These are phyloP conservation scores for Barnardius zonarius DNA, from an alignment of 2,113 vertebrate species.

Conservation along the genomic window DNA sequence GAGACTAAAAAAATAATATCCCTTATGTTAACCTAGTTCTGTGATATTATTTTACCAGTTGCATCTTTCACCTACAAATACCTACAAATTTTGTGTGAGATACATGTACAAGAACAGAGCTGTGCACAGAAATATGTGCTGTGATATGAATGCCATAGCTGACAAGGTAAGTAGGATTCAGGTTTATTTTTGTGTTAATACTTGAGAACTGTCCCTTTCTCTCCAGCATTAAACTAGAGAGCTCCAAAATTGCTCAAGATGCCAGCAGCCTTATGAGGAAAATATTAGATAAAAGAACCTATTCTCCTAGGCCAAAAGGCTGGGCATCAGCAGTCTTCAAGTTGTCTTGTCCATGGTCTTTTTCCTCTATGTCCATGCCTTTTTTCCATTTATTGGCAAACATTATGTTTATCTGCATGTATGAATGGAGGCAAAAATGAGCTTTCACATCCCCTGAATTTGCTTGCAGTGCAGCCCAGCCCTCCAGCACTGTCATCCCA, in stretches of 20 bases:
- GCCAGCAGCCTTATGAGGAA: neutral
- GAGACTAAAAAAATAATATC: neutral
- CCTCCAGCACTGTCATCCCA: neutral
- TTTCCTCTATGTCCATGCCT: neutral
- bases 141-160: neutral
- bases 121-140: neutral
- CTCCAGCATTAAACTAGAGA: neutral
- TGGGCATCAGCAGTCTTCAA: neutral
- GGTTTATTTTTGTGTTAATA: neutral
- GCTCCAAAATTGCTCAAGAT: neutral
- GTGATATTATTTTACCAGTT: neutral
- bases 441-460: neutral
- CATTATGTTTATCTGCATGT: neutral
- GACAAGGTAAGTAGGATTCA: neutral
- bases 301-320: neutral
- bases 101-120: neutral
- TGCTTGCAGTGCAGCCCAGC: neutral
- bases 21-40: neutral
- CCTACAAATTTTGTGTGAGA: neutral
- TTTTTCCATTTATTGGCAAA: neutral
- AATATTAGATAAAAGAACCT: neutral
- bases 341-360: neutral
- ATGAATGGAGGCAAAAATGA: neutral
- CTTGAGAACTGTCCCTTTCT: neutral
- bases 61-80: neutral